phyloP scores from a whole-genome alignment of 2,113 vertebrate genomes.

The Apteryx mantelli region DNA sequence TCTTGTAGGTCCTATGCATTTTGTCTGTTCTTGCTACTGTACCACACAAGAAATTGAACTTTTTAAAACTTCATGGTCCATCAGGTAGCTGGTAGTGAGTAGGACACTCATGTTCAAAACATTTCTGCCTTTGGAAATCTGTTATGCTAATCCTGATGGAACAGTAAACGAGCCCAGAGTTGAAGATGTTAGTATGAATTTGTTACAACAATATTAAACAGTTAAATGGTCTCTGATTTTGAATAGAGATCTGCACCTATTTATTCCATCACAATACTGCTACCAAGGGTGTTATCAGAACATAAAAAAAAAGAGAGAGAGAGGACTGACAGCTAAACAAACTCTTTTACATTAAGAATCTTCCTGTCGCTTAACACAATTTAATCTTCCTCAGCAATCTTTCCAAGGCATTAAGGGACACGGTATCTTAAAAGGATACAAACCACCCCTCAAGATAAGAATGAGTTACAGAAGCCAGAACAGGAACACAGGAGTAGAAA shows the following conservation, averaged over 20 bases:
- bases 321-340: background rate
- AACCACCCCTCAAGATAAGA: background rate
- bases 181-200: background rate
- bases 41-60: background rate
- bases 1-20: background rate
- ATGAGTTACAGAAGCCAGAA: background rate
- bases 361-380: background rate
- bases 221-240: background rate
- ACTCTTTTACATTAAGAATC: background rate
- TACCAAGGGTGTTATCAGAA: background rate
- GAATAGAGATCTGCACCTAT: background rate
- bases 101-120: background rate
- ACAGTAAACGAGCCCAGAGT: background rate
- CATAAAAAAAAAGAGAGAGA: background rate
- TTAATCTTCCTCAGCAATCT: background rate
- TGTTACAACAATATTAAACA: background rate
- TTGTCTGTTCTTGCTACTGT: background rate
- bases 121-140: background rate
- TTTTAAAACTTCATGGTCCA: background rate
- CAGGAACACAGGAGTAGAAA: background rate
- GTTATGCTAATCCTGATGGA: background rate
- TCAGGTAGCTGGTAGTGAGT: background rate
- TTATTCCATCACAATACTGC: background rate
- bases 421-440: background rate
- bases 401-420: background rate